Conservation (phyloP, 2,113 vertebrate genomes). For the Pseudorhombus dupliciocellatus region DNA sequence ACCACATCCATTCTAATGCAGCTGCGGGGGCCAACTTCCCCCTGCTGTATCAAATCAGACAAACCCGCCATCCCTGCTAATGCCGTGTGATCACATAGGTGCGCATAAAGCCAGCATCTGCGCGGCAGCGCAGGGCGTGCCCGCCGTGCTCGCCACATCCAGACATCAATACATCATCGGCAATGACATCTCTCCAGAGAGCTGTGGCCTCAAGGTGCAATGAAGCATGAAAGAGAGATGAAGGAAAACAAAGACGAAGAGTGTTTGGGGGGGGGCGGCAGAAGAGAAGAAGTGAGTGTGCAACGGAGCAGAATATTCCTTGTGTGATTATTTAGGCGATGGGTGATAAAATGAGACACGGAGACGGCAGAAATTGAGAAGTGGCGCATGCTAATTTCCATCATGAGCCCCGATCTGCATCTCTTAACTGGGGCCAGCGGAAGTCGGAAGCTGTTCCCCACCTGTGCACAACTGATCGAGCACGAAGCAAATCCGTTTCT, state of each 20-base stretch:
- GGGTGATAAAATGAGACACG: conserved; percentile 56
- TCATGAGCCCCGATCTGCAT: conserved; percentile 22
- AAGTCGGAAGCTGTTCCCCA: conserved; percentile 25
- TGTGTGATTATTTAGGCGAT: conserved; percentile 54
- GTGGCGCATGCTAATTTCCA: conserved; percentile 47
- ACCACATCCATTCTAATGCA: neutral
- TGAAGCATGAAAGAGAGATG: conserved; percentile 58
- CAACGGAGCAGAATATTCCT: conserved; percentile 39
- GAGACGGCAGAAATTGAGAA: conserved; percentile 28
- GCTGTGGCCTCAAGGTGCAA: conserved; percentile 55
- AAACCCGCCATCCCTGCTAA: neutral
- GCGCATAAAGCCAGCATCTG: conserved; percentile 25
- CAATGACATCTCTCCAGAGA: conserved; percentile 66
- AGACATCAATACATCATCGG: conserved; percentile 63
- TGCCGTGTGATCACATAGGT: conserved; percentile 14
- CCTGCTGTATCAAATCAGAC: neutral
- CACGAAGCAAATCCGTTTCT: neutral
- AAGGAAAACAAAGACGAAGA: conserved; percentile 51
- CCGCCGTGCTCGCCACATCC: conserved; percentile 41
- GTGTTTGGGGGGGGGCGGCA: conserved; percentile 12
- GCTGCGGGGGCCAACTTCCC: neutral
- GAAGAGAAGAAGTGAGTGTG: conserved; percentile 20
- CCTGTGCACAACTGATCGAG: conserved; percentile 40
- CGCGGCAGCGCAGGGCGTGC: conserved; percentile 21
- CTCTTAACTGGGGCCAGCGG: conserved; percentile 22